phyloP scores from a whole-genome alignment of 2,888 invertebrate species.

The Antheraea assamensis region DNA sequence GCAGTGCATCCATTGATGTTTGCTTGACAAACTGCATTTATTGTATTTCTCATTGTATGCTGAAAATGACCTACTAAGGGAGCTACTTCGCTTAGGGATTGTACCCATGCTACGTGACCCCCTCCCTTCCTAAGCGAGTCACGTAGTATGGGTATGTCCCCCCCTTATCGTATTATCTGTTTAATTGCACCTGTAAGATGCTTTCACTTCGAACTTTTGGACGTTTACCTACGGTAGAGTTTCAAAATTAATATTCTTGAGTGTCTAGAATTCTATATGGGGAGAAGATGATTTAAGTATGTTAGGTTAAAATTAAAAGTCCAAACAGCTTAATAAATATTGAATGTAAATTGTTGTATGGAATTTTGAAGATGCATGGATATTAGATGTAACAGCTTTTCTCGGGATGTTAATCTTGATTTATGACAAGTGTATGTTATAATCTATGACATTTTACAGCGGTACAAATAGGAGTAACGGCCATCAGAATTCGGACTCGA shows the following conservation, averaged over 20 bases:
- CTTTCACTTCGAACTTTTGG: not conserved
- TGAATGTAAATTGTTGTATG: constrained; percentile 6
- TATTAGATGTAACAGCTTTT: constrained; percentile 9
- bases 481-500: constrained; percentile 69
- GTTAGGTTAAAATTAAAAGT: not conserved
- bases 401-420: not conserved
- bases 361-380: not conserved
- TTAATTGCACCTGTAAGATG: not conserved
- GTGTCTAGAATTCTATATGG: not conserved
- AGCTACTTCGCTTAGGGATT: too few species aligned
- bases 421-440: not conserved
- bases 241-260: not conserved
- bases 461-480: constrained; percentile 68
- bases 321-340: not conserved
- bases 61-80: not conserved
- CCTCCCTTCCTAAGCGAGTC: too few species aligned
- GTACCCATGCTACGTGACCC: too few species aligned
- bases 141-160: too few species aligned
- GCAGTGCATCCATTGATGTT: not conserved
- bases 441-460: constrained; percentile 19
- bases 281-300: not conserved
- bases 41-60: not conserved
- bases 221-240: not conserved
- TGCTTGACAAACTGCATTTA: not conserved
- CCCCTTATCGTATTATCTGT: not conserved